Conservation (phyloP, 2,888 invertebrate genomes). For the Cordilura impudica region DNA sequence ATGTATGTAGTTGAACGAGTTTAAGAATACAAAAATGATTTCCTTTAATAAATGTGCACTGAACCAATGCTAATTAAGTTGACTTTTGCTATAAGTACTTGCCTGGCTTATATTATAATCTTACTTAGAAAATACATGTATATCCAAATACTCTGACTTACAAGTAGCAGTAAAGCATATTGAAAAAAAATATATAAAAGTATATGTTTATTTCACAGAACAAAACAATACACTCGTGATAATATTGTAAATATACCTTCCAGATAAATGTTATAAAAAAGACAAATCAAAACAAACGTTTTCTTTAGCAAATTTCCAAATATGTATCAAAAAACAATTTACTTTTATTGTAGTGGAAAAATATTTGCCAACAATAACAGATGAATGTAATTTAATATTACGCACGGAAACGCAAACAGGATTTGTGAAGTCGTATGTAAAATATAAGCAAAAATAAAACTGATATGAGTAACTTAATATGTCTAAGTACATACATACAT, state of each 20-base stretch:
- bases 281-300: slow-evolving; percentile 21
- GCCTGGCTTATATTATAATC: slow-evolving; percentile 54
- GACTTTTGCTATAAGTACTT: slow-evolving; percentile 71
- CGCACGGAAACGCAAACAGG: background rate
- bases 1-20: background rate
- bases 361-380: slow-evolving; percentile 13
- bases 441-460: background rate
- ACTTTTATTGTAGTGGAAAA: slow-evolving; percentile 46
- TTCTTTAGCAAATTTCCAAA: slow-evolving; percentile 40
- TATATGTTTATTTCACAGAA: too few species aligned
- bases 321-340: slow-evolving; percentile 40
- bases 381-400: background rate
- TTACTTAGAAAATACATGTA: background rate
- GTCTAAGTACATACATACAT: too few species aligned
- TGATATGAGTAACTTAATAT: too few species aligned
- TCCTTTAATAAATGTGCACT: slow-evolving; percentile 71
- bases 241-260: slow-evolving; percentile 16
- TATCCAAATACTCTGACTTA: too few species aligned
- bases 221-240: background rate
- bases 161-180: background rate
- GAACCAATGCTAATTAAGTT: slow-evolving; percentile 73
- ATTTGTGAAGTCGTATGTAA: background rate
- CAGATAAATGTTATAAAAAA: slow-evolving; percentile 21
- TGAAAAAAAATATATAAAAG: background rate
- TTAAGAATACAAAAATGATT: background rate